Base-by-base conservation (phyloP, 2,113 vertebrate genomes). In the Mionectes macconnelli region DNA sequence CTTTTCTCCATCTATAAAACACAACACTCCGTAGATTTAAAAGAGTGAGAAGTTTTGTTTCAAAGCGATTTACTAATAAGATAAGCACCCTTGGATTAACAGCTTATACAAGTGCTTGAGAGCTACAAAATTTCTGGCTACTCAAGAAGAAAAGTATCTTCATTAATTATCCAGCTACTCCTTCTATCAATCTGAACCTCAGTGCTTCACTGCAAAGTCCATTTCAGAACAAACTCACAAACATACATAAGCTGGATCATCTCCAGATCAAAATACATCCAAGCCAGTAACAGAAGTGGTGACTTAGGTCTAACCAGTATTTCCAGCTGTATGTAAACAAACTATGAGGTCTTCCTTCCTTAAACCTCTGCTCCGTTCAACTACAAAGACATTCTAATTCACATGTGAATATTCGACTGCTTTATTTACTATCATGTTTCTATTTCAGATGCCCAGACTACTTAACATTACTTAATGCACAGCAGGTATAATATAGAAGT, bases 11-110 rank as follows among this genome's bases (percentile, higher is more conserved):
- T 37, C 66, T 78, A 19, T 14, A 78, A 84, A 95, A 45, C 18
- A 20, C 0, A 0, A 42, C 28, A 82, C 8, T 70, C 62, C 23
- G 20, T 0, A 66, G 31, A 57, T 17, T 12, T 8, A 35, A n/a
- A 60, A 31, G 33, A 77, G 22, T 28, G 30, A 68, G 44, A 73
- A 47, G 22, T 42, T 76, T 37, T 76, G 49, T 31, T 62, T 95
- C 40, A 35, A 79, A 83, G 31, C 40, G 80, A 42, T 45, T 79
- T 66, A 25, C 24, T n/a, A 70, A 12, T 7, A 79, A 78, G 57
- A 63, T 30, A 57, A 70, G 40, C 13, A 53, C 5, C 31, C 45
- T 59, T 56, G 31, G 24, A 84, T 15, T 76, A 73, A 81, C 17
- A 84, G 9, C 12, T 84, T 42, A 56, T 21, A 19, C 28, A 57